Evolutionary conservation across 2,888 invertebrate species (phyloP), one percentile per base, ranked within the genome.

Genomic region (Lordiphosa andalusiaca): DNA sequence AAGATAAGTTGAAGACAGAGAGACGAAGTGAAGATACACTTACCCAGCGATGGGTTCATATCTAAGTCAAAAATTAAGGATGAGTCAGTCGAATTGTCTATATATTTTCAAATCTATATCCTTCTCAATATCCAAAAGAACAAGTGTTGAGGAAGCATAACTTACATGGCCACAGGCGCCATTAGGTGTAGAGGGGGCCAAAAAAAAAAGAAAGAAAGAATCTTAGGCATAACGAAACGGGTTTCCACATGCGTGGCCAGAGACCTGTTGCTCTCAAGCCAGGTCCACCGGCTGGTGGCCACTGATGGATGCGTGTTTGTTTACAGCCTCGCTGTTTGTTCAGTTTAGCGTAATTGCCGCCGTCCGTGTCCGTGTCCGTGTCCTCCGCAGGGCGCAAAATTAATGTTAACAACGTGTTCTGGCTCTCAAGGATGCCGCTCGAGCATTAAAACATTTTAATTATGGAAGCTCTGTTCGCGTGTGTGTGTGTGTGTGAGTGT

Each of bases 151-250:
- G 69, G 82, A 76, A 75, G 69, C 80, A 78, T 78, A 86, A 87
- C 84, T 86, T 86, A 87, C 87, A 87, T 86, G 85, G 84, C 86
- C 85, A 86, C 80, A 87, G 86, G 87, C 87, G 86, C 85, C 86
- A 86, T 82, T 76, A 74, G 53, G 49, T 59, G 61, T 52, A 39
- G 44, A 30, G 25, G 44, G 39, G 16, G n/a, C n/a, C n/a, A n/a
- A n/a, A n/a, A n/a, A n/a, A n/a, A 16, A 16, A 16, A 16, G 2
- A 16, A 16, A 16, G 2, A 16, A 1, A 16, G 16, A 16, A 30
- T 30, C 30, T 30, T 30, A 30, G 30, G 10, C 19, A 36, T 53
- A 57, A 57, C 50, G 68, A 66, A 74, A 77, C 77, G 56, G 54
- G 77, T 77, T 77, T 72, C 37, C 38, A 54, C 10, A 54, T 42